These are phyloP conservation scores for Poeciliopsis presidionis DNA, from an alignment of 2,797 vertebrate genomes.

Conservation along the genomic window DNA sequence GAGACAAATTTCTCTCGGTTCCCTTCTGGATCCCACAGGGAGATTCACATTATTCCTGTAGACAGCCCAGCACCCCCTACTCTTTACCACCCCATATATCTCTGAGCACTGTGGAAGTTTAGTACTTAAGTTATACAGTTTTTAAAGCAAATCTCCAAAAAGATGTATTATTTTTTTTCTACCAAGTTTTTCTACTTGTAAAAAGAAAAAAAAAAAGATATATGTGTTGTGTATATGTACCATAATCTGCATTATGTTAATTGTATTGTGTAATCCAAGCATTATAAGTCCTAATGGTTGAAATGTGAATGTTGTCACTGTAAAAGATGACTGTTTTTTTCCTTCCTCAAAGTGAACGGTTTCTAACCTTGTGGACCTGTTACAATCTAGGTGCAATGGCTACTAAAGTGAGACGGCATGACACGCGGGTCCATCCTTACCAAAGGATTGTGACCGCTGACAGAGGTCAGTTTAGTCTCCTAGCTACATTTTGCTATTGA, in stretches of 20 bases:
- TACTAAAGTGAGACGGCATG: slow-evolving; percentile 99
- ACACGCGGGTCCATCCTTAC: slow-evolving; percentile 99
- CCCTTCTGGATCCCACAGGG: slow-evolving; percentile 65
- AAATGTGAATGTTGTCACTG: slow-evolving; percentile 80
- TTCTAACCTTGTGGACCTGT: slow-evolving; percentile 98
- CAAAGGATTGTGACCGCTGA: slow-evolving; percentile 99
- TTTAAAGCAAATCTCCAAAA: slow-evolving; percentile 65
- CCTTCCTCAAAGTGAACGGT: slow-evolving; percentile 80
- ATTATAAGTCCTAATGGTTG: slow-evolving; percentile 66
- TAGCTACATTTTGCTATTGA: slow-evolving; percentile 76
- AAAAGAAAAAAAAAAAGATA: slow-evolving; percentile 32
- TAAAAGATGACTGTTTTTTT: slow-evolving; percentile 82
- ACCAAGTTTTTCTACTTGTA: slow-evolving; percentile 68
- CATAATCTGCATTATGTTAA: slow-evolving; percentile 72
- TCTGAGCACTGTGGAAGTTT: slow-evolving; percentile 78
- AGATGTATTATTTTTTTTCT: slow-evolving; percentile 67
- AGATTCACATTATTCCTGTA: slow-evolving; percentile 64
- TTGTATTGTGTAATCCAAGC: slow-evolving; percentile 74
- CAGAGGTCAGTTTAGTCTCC: slow-evolving; percentile 99
- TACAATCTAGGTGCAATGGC: slow-evolving; percentile 99
- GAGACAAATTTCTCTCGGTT: slow-evolving; percentile 71
- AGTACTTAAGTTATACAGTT: slow-evolving; percentile 78
- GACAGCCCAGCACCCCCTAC: slow-evolving; percentile 62
- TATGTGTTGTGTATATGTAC: slow-evolving; percentile 62
- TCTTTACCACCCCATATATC: slow-evolving; percentile 60